Evolutionary conservation across 2,888 invertebrate genomes (phyloP).

Genomic region (Amphipoea oculea): DNA sequence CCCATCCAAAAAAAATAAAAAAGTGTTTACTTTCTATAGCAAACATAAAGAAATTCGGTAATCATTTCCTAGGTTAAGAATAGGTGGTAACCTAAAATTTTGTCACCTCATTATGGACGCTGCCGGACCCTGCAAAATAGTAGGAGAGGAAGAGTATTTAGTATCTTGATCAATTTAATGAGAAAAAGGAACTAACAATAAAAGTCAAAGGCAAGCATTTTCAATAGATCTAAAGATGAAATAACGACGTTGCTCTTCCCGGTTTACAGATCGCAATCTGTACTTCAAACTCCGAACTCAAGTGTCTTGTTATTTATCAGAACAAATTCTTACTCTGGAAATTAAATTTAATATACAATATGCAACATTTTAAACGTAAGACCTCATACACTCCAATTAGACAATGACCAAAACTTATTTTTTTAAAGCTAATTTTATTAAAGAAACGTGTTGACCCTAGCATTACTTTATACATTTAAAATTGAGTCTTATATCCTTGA

Average conservation of each 20-base stretch:
- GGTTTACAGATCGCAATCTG: constrained; percentile 10
- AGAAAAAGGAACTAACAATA: constrained; percentile 7
- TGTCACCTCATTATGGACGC: not conserved
- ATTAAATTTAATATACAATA: not conserved
- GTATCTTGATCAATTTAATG: not conserved
- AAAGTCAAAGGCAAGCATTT: constrained; percentile 13
- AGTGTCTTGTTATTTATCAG: constrained; percentile 20
- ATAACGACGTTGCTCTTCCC: constrained; percentile 28
- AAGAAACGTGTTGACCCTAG: no score
- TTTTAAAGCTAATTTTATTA: not conserved
- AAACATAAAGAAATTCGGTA: not conserved
- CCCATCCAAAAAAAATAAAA: no score
- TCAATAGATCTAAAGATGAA: constrained; percentile 25
- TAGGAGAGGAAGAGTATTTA: not conserved
- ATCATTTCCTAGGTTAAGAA: not conserved
- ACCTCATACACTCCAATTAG: no score
- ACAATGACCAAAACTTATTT: not conserved
- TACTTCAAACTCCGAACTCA: constrained; percentile 20
- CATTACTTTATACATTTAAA: not conserved
- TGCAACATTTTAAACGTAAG: not conserved
- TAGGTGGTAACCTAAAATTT: not conserved
- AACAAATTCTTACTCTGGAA: constrained; percentile 5
- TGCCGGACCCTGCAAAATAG: not conserved
- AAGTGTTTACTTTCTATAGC: not conserved
- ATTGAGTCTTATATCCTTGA: not conserved